Conservation (phyloP, 1,140 invertebrate genomes). For the Holcopasites calliopsidis region DNA sequence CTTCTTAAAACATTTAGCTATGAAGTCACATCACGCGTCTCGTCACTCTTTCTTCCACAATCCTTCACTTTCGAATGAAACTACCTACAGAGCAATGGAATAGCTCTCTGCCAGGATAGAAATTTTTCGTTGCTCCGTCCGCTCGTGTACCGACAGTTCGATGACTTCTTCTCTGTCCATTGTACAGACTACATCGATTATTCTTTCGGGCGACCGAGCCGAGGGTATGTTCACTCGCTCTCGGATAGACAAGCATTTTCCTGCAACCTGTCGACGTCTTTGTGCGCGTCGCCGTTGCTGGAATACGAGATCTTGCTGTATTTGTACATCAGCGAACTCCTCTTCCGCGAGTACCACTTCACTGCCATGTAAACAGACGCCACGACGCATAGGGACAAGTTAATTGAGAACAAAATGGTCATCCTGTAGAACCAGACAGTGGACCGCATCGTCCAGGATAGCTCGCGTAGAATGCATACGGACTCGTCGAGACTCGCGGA, state of each 20-base stretch:
- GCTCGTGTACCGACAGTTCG: neutral
- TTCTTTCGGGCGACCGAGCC: too few species aligned
- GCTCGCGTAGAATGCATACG: slow-evolving; percentile 56
- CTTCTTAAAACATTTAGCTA: too few species aligned
- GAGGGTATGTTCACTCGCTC: slow-evolving; percentile 56
- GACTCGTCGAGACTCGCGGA: slow-evolving; percentile 24
- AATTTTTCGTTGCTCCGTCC: neutral
- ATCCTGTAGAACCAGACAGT: slow-evolving; percentile 66
- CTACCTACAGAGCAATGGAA: too few species aligned
- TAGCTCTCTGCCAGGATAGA: too few species aligned
- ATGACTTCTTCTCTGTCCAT: neutral
- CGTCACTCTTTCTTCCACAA: neutral
- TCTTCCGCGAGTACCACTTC: slow-evolving; percentile 19
- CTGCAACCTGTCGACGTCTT: slow-evolving; percentile 32
- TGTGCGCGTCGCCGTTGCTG: slow-evolving; percentile 28
- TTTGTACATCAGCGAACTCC: slow-evolving; percentile 16
- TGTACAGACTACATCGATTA: neutral
- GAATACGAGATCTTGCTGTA: slow-evolving; percentile 57
- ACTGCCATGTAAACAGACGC: slow-evolving; percentile 30
- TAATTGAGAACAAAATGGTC: slow-evolving; percentile 55
- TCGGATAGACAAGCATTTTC: slow-evolving; percentile 50
- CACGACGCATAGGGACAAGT: slow-evolving; percentile 4
- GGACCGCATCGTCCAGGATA: slow-evolving; percentile 61
- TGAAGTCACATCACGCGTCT: neutral
- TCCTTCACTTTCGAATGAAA: neutral